Base-by-base conservation (phyloP, 2,888 invertebrate genomes). In the Pseudolycoriella hygida region DNA sequence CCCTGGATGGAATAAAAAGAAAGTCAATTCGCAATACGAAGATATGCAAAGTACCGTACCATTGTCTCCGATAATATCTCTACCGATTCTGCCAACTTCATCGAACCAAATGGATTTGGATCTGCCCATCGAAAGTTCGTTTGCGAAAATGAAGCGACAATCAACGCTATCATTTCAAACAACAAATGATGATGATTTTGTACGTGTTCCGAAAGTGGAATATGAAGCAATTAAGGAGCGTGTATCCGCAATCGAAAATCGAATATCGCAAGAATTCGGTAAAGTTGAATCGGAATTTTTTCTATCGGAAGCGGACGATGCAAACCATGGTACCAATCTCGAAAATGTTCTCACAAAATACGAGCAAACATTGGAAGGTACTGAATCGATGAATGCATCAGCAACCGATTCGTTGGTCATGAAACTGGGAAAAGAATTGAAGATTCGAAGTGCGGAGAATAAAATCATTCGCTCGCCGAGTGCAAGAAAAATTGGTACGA, bases 401-500 rank as follows among this genome's bases (percentile, higher is more conserved):
- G 74, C 71, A 2, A 76, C 81, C 0, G 82, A 84, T 55, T 74
- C 79, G 49, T 62, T 85, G 48, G 83, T 82, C 2, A 73, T 74
- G 48, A 68, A 77, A 48, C 62, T 85, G 38, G 80, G 80, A 53
- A 74, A 75, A 55, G 82, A 83, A 58, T 59, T 85, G 40, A 80
- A 81, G 58, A 84, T 84, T 46, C 73, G 76, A 40, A 80, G 76
- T 47, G 69, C 70, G 31, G 79, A 82, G 53, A 71, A 76, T 43
- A 77, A 77, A 55, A 71, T 83, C 6, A 79, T 84, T 49, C 66
- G 83, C 50, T 85, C 85, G 1, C 86, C 85, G 1, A 85, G 84
- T 58, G 84, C 83, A 2, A 69, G 85, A 43, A 85, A 83, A 69
- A 86, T 85, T 47, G 84, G 84, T 17, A 75, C 73, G 8, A 72